Conservation (phyloP, 2,888 invertebrate species). For the Epinotia nisella region DNA sequence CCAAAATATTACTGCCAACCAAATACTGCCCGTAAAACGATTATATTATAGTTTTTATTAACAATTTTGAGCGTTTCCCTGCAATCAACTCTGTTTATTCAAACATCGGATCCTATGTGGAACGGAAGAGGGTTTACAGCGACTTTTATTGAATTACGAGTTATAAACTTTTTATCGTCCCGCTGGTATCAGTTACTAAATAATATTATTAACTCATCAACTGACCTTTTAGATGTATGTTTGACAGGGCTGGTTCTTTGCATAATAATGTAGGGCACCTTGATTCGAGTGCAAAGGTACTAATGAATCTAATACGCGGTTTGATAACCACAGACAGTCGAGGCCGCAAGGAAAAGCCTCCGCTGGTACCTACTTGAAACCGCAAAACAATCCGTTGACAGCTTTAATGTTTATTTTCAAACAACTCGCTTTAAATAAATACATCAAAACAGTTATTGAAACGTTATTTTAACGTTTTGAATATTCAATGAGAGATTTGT, state of each 20-base stretch:
- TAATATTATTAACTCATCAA: slow-evolving; percentile 13
- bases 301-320: slow-evolving; percentile 20
- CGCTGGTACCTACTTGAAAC: slow-evolving; percentile 27
- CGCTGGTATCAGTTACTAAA: slow-evolving; percentile 19
- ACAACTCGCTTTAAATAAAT: slow-evolving; percentile 18
- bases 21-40: slow-evolving; percentile 15
- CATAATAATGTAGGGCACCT: slow-evolving; percentile 31
- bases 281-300: slow-evolving; percentile 21
- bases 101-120: slow-evolving; percentile 34
- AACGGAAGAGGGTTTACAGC: slow-evolving; percentile 43
- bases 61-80: slow-evolving; percentile 19
- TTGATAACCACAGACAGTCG: slow-evolving; percentile 38
- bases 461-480: neutral
- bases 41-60: slow-evolving; percentile 23
- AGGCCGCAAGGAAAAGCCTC: slow-evolving; percentile 31
- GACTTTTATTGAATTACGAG: slow-evolving; percentile 40
- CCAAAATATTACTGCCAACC: slow-evolving; percentile 14
- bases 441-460: slow-evolving; percentile 13
- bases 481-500: slow-evolving; percentile 3
- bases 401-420: slow-evolving; percentile 34
- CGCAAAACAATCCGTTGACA: slow-evolving; percentile 37
- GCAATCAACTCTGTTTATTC: slow-evolving; percentile 40
- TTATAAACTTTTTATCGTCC: slow-evolving; percentile 32
- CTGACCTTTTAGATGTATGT: neutral
- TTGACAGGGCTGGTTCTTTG: slow-evolving; percentile 19